Base-by-base conservation (phyloP, 2,797 vertebrate species). In the Lepus townsendii region DNA sequence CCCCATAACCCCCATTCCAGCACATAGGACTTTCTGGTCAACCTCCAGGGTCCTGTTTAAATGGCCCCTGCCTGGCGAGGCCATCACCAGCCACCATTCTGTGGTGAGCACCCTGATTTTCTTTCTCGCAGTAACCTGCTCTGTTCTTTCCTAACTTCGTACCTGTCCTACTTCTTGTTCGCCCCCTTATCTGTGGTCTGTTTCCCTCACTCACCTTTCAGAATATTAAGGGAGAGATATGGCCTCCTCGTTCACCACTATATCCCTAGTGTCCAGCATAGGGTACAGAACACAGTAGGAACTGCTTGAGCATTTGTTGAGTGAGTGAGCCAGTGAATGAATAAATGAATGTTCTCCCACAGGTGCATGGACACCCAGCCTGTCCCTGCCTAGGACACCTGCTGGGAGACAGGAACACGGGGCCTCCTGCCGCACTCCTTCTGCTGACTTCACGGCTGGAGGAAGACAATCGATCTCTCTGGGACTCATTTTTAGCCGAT, bases 291-390 rank as follows among this genome's bases (percentile, higher is more conserved):
- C 22, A 60, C 71, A 47, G 86, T 1, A 52, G 77, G 60, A 73
- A 27, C 52, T 54, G 38, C 38, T 8, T 4, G 57, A 72, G n/a
- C 20, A 10, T 17, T 77, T 24, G 13, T 1, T 60, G 54, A 57
- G 54, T 57, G 54, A 57, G 54, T 16, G 73, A 47, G 2, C 69
- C 47, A 84, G 60, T 6, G 8, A 19, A 38, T 7, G 73, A 47
- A 3, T 75, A 54, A 84, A 60, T 6, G 8, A 19, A 38, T 5
- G 30, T 16, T 66, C 7, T 80, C 42, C 19, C 6, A 17, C n/a
- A 30, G 0, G 0, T 35, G 78, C 47, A 2, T 5, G 32, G 32
- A 50, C 6, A 3, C 38, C 50, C 19, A 88, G 69, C 69, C 47
- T 66, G 8, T 57, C 62, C 57, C 5, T 38, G 50, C 12, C 62